Evolutionary conservation across 1,140 invertebrate species (phyloP), one percentile per base, ranked within the genome.

Genomic region (Mizuhopecten yessoensis): DNA sequence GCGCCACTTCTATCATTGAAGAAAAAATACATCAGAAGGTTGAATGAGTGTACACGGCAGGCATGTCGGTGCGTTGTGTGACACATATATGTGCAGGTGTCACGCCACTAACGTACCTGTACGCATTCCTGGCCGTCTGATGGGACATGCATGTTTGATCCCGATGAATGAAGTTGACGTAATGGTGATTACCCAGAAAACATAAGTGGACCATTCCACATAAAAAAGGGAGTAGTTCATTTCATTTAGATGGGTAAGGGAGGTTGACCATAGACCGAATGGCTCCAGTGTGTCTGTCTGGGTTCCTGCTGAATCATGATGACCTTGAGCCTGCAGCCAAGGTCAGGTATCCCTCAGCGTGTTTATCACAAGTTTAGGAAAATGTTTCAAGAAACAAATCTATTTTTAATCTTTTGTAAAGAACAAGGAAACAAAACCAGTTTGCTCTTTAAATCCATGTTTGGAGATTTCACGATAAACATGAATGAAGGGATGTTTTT

Each of bases 11-110:
- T 75, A 29, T 29, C 57, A 75, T 75, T 75, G 23, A 57, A 23
- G 20, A 75, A 75, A 75, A 75, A 75, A n/a, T 29, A 75, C 57
- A 75, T 75, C n/a, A 75, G 57, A 75, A 29, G 57, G 57, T 75
- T 29, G n/a, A 75, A n/a, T 5, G 11, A 75, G 57, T 75, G n/a
- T 75, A 75, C 0, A 75, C 29, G 57, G 57, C 57, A n/a, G n/a
- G 57, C n/a, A 75, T 29, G 57, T 29, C 29, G 57, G 57, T 75
- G 57, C 57, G 29, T 75, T 29, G 23, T 29, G 57, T 17, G 23
- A 75, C 57, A 75, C 57, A 75, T 75, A 75, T 45, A 17, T 39
- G 13, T 29, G 17, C 23, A 75, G 57, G 17, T 75, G n/a, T 9
- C 57, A 75, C 57, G 57, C 23, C 57, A 75, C 23, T 17, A 75